These are phyloP conservation scores for Syrista parreyssii DNA, from an alignment of 2,888 invertebrate genomes.

Conservation along the genomic window DNA sequence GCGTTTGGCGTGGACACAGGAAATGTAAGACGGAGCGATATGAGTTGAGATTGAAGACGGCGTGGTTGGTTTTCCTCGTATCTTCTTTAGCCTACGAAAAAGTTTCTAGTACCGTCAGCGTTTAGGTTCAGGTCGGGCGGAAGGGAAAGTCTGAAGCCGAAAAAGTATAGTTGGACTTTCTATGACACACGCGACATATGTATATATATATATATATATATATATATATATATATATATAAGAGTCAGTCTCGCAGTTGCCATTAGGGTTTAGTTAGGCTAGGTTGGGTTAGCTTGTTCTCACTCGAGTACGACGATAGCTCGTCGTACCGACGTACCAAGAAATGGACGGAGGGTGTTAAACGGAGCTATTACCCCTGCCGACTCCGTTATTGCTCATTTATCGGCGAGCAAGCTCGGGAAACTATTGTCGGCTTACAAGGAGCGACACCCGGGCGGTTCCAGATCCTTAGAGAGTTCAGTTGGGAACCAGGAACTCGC, in stretches of 20 bases:
- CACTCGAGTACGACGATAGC: background rate
- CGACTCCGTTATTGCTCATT: conserved; percentile 52
- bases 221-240: background rate
- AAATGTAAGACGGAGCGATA: background rate
- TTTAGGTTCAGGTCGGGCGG: background rate
- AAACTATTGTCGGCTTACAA: conserved; percentile 40
- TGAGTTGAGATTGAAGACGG: background rate
- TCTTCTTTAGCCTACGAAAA: background rate
- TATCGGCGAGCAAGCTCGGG: conserved; percentile 41
- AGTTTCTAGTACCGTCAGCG: background rate
- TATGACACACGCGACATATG: no score
- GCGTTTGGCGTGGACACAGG: background rate
- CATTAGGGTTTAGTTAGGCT: conserved; percentile 10
- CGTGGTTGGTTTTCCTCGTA: background rate
- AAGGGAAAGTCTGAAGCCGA: background rate
- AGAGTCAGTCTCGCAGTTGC: conserved; percentile 4
- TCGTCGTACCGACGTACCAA: conserved; percentile 9
- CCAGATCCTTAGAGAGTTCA: background rate
- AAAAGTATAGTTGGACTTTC: background rate
- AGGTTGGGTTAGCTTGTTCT: background rate
- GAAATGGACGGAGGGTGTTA: conserved; percentile 41
- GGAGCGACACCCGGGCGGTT: background rate
- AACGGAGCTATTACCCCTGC: conserved; percentile 49
- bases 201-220: background rate
- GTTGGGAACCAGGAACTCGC: background rate